Conservation (phyloP, 2,888 invertebrate species). For the Pyralis farinalis region DNA sequence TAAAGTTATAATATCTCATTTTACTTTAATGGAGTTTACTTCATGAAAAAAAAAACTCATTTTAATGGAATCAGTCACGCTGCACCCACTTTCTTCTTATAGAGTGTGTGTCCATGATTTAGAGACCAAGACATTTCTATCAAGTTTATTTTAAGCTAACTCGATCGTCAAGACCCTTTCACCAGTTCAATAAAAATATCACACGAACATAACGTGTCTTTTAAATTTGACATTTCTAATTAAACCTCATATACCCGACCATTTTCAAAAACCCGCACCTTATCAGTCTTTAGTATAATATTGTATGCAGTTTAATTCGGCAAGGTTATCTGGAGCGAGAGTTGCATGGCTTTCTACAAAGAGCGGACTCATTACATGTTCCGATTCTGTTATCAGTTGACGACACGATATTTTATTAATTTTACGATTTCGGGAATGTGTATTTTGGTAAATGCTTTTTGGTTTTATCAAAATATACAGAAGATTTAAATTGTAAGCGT, state of each 20-base stretch:
- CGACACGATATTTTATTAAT: background rate
- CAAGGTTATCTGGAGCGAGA: background rate
- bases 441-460: too few species aligned
- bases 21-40: too few species aligned
- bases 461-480: too few species aligned
- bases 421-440: background rate
- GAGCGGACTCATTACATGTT: background rate
- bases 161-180: background rate
- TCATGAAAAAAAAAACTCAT: too few species aligned
- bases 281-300: background rate
- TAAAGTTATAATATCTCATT: too few species aligned
- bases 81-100: too few species aligned
- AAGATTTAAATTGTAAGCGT: too few species aligned
- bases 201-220: background rate
- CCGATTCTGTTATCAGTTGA: background rate
- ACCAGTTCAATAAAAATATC: background rate
- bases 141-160: background rate
- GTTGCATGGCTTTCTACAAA: background rate
- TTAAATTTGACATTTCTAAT: conserved; percentile 1
- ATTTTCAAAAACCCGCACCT: background rate
- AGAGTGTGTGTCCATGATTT: too few species aligned
- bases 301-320: background rate
- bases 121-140: too few species aligned
- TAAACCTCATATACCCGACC: background rate
- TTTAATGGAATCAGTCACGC: too few species aligned